These are phyloP conservation scores for Griposia aprilina DNA, from an alignment of 2,888 invertebrate species.

Conservation along the genomic window DNA sequence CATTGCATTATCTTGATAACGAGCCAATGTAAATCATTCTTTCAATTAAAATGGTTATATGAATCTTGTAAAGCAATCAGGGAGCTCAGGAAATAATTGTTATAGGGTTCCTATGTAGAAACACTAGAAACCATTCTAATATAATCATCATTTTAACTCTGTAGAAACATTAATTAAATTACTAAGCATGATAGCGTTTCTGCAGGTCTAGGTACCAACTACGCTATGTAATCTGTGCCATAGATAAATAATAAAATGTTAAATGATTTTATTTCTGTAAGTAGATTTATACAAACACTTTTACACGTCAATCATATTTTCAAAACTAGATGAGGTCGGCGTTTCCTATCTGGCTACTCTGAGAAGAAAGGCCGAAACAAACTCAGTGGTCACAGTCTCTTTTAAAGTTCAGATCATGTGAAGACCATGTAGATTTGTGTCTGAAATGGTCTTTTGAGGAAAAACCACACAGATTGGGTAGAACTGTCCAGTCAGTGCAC, in stretches of 20 bases:
- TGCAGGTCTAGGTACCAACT: slow-evolving; percentile 18
- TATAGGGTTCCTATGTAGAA: slow-evolving; percentile 16
- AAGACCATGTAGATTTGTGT: too few relatives aligned
- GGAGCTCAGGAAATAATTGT: slow-evolving; percentile 28
- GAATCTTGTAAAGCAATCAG: slow-evolving; percentile 33
- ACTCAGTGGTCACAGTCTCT: too few relatives aligned
- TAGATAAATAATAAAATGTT: slow-evolving; percentile 11
- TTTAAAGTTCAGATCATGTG: too few relatives aligned
- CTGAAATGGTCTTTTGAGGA: too few relatives aligned
- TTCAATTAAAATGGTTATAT: slow-evolving; percentile 41
- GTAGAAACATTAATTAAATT: slow-evolving; percentile 43
- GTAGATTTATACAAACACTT: too few relatives aligned
- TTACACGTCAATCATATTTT: too few relatives aligned
- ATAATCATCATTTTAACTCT: slow-evolving; percentile 49
- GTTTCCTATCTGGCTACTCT: too few relatives aligned
- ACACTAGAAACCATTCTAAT: slow-evolving; percentile 40
- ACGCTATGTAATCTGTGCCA: slow-evolving; percentile 2
- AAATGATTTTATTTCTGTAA: too few relatives aligned
- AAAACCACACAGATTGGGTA: too few relatives aligned
- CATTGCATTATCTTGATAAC: slow-evolving; percentile 25
- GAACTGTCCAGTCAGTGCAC: too few relatives aligned
- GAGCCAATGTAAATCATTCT: slow-evolving; percentile 15
- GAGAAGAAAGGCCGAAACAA: too few relatives aligned
- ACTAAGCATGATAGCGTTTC: slow-evolving; percentile 32
- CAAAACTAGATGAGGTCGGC: too few relatives aligned